Evolutionary conservation across 2,113 vertebrate genomes (phyloP), one percentile per base, ranked within the genome.

Genomic region (Platycercus adscitus): DNA sequence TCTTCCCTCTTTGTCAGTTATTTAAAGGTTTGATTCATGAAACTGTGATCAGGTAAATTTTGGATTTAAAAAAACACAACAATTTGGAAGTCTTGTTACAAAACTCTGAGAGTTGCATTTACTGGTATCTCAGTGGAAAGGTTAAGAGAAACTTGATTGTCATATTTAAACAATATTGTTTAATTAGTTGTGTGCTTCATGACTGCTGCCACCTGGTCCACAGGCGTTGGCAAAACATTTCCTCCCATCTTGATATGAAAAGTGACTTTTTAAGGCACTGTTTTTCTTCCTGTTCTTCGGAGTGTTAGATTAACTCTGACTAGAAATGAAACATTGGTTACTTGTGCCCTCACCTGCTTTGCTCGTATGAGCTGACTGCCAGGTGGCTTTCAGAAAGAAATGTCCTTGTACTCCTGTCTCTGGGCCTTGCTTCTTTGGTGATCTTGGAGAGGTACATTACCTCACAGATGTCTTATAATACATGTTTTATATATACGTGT

Each of bases 401-500:
- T 49, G 63, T 21, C 26, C 17, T 17, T 28, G 41, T 39, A 23
- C 7, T 29, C 15, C 23, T 19, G 49, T 7, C 37, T 18, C 33
- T 70, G 33, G 63, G 37, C 33, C 49, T 53, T 0, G 1, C 24
- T 77, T 3, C 31, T 20, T 43, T 10, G 31, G 10, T 55, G 31
- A 64, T 10, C 68, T 33, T 35, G 52, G 58, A 50, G 17, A 53
- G 6, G 4, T 8, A 23, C 25, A 10, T 25, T 13, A n/a, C 52
- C 60, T 86, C 63, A 25, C 80, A 53, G 35, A 25, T 41, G 29
- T 43, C 77, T 77, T 55, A 13, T 11, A 16, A 3, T n/a, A 56
- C 13, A 0, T 20, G 15, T 60, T 55, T n/a, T 18, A 16, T 65
- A 9, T 25, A 31, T 24, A 6, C 11, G 6, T 47, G 0, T 70